phyloP scores from a whole-genome alignment of 2,797 vertebrate genomes.

The Cossypha dichroa region DNA sequence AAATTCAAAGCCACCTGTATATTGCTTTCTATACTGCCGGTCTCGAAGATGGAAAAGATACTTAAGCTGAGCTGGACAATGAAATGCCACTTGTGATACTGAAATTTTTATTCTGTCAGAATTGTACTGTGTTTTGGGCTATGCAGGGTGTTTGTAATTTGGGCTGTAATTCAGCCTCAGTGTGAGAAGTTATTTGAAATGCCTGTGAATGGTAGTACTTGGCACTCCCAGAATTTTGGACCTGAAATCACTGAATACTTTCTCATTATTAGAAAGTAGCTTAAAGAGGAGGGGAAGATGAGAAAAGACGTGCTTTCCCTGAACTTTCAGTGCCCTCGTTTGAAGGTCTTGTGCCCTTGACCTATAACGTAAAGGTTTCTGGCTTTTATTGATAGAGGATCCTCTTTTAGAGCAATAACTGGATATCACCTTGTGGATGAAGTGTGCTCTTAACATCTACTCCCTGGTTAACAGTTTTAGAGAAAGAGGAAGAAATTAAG shows the following conservation, averaged over 20 bases:
- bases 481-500: background rate
- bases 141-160: background rate
- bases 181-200: background rate
- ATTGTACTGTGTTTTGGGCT: rapidly evolving
- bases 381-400: background rate
- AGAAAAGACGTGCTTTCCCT: background rate
- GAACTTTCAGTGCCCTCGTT: background rate
- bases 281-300: background rate
- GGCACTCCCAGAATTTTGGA: background rate
- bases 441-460: background rate
- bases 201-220: background rate
- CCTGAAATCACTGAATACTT: background rate
- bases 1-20: background rate
- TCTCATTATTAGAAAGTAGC: background rate
- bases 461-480: background rate
- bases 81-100: background rate
- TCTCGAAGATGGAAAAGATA: background rate
- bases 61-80: background rate
- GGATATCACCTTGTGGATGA: background rate
- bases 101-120: background rate
- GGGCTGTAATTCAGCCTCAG: background rate
- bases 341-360: slow-evolving; percentile 26
- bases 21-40: background rate
- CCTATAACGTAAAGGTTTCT: background rate
- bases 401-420: background rate